Evolutionary conservation across 2,797 vertebrate genomes (phyloP).

Genomic region (Rhodeus uyekii): DNA sequence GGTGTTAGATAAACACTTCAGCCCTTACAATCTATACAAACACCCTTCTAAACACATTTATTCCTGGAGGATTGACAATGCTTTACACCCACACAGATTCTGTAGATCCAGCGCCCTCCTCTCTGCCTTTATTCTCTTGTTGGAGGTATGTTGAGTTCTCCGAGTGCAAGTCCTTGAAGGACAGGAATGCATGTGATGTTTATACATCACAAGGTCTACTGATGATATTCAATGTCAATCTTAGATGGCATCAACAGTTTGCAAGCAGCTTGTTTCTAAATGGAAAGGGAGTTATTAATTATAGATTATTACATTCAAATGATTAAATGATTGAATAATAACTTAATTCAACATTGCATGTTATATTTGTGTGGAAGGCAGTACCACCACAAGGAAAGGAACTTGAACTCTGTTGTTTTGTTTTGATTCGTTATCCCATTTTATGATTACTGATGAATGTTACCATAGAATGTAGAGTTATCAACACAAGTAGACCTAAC

Average conservation of each 20-base stretch:
- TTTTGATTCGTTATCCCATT: neutral
- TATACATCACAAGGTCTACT: constrained; percentile 39
- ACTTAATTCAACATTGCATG: neutral
- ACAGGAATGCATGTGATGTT: constrained; percentile 41
- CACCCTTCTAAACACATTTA: constrained; percentile 34
- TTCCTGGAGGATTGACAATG: constrained; percentile 31
- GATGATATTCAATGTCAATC: constrained; percentile 37
- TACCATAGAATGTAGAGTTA: constrained; percentile 7
- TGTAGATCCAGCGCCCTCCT: constrained; percentile 25
- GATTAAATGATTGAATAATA: neutral
- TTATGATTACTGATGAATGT: neutral
- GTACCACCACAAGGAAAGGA: neutral
- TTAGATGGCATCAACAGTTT: constrained; percentile 10
- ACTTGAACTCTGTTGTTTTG: neutral
- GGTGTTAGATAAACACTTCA: constrained; percentile 41
- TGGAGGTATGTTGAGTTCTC: constrained; percentile 32
- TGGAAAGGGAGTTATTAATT: neutral
- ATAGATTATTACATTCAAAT: neutral
- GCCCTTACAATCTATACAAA: constrained; percentile 37
- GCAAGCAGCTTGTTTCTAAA: neutral
- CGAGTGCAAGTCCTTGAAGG: constrained; percentile 43
- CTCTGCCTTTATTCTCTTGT: constrained; percentile 17
- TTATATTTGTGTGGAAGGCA: neutral
- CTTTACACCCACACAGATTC: constrained; percentile 28
- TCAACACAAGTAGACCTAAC: constrained; percentile 30